Conservation (phyloP, 2,888 invertebrate genomes). For the Beris morrisii region DNA sequence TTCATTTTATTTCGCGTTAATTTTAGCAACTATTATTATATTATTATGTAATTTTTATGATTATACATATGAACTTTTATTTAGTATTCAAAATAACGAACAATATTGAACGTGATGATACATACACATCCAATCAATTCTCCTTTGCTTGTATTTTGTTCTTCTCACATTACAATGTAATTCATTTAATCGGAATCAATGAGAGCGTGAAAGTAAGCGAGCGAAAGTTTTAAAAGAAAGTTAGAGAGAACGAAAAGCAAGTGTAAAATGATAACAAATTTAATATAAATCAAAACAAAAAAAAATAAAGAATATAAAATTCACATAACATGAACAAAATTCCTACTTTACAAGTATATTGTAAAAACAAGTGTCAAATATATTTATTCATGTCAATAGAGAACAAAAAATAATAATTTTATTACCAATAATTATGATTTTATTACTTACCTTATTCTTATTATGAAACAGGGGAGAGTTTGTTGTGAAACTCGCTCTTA, state of each 20-base stretch:
- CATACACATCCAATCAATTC: too few relatives aligned
- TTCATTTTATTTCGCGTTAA: slow-evolving; percentile 18
- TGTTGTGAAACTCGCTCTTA: neutral
- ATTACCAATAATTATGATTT: too few relatives aligned
- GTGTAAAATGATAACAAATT: slow-evolving; percentile 25
- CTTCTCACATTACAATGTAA: too few relatives aligned
- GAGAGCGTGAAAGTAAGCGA: slow-evolving; percentile 21
- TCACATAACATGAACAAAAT: slow-evolving; percentile 28
- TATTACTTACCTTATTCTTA: too few relatives aligned
- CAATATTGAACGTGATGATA: too few relatives aligned
- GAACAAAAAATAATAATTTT: too few relatives aligned
- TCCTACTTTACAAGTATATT: slow-evolving; percentile 36
- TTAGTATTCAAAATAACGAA: too few relatives aligned
- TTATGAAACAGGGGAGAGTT: too few relatives aligned
- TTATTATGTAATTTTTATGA: slow-evolving; percentile 13
- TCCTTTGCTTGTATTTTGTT: too few relatives aligned
- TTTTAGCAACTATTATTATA: slow-evolving; percentile 13
- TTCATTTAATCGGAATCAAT: slow-evolving; percentile 6
- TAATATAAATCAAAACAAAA: slow-evolving; percentile 8
- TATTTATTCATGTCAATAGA: slow-evolving; percentile 40
- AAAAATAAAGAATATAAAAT: slow-evolving; percentile 16
- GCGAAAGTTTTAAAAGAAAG: slow-evolving; percentile 14
- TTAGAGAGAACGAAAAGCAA: slow-evolving; percentile 30
- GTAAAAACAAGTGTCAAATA: slow-evolving; percentile 39
- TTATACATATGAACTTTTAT: neutral